phyloP scores from a whole-genome alignment of 2,888 invertebrate genomes.

The Apotomis betuletana region DNA sequence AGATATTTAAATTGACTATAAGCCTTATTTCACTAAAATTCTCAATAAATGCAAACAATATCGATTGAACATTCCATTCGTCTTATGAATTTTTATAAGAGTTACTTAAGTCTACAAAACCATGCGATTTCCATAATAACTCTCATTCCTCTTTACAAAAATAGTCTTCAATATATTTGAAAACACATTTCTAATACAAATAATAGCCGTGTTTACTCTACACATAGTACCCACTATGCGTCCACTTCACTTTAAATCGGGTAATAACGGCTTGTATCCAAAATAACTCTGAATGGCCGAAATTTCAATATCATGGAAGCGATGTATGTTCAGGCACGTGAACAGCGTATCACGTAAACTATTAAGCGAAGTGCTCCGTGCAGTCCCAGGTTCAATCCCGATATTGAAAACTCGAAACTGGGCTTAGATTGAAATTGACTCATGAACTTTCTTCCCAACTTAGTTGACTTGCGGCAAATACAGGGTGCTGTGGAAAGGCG shows the following conservation, averaged over 20 bases:
- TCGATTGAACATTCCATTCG: no score
- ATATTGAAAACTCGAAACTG: slow-evolving; percentile 41
- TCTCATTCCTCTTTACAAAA: no score
- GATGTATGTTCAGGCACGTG: slow-evolving; percentile 13
- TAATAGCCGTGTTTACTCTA: neutral
- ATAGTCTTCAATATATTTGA: neutral
- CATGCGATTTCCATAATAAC: no score
- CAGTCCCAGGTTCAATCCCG: slow-evolving; percentile 38
- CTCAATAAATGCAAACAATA: no score
- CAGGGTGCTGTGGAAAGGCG: slow-evolving; percentile 19
- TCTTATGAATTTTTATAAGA: no score
- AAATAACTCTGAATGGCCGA: slow-evolving; percentile 18
- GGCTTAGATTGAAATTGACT: slow-evolving; percentile 41
- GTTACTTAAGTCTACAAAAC: no score
- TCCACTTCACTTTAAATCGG: slow-evolving; percentile 1
- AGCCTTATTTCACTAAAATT: no score
- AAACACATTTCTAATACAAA: neutral
- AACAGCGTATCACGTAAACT: slow-evolving; percentile 38
- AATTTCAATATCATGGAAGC: slow-evolving; percentile 30
- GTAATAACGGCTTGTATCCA: neutral
- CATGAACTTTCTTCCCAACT: slow-evolving; percentile 39
- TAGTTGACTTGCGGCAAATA: slow-evolving; percentile 26
- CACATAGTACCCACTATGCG: neutral
- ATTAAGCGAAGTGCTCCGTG: slow-evolving; percentile 39
- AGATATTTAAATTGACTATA: no score